Base-by-base conservation (phyloP, 2,888 invertebrate genomes). In the Apotomis turbidana region DNA sequence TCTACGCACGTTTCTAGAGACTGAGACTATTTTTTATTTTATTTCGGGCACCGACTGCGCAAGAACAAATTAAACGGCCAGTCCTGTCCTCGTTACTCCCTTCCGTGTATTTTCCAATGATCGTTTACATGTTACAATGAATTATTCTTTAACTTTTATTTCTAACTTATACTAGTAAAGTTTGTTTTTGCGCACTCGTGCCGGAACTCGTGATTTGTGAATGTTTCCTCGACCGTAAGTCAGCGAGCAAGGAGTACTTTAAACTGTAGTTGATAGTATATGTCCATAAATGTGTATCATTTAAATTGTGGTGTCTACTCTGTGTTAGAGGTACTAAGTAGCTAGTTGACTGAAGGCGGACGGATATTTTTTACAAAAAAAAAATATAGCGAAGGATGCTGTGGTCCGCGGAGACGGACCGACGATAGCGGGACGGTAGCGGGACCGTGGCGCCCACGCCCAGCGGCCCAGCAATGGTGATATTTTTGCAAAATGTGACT, bases 401-500 rank as follows among this genome's bases (percentile, higher is more conserved):
- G 15, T 13, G 27, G 41, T 51, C 52, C 68, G 1, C 9, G 10
- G 75, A 71, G 72, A 73, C 68, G 74, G 61, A 1, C 15, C 15
- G 15, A 15, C 15, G 15, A 15, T 57, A 46, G 41, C 36, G 66
- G 55, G 27, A 13, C 68, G 74, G 61, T 57, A 46, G 41, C 36
- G 66, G 55, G 27, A 13, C 66, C 44, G 12, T 36, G 55, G 46
- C 44, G 55, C 44, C 66, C 80, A 75, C 70, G 72, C 73, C 68
- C 74, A 61, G 76, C 75, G 60, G 82, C 84, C 85, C 85, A 78
- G 80, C 81, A 82, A 85, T 88, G 94, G 95, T 95, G 95, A 95
- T 95, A 95, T 95, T 95, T 94, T 95, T 95, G 90, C 93, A 94
- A 94, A 94, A 95, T 94, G 95, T 95, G 95, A 95, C 94, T 94